Evolutionary conservation across 2,797 vertebrate genomes (phyloP).

Genomic region (Tapera naevia): DNA sequence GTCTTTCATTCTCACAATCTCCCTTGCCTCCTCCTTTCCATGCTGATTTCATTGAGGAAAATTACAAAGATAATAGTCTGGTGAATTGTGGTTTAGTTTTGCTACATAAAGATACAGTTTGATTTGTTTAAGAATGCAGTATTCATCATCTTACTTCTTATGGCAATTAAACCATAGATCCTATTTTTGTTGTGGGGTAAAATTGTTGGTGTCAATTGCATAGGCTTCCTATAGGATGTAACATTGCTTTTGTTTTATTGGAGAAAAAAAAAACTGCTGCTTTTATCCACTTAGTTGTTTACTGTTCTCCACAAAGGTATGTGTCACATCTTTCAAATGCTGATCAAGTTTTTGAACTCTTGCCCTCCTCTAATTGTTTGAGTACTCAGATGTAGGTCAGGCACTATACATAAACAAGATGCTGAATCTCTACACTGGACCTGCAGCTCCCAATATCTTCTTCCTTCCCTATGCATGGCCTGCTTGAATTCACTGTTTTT

Average conservation of each 20-base stretch:
- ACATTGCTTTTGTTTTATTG: not conserved
- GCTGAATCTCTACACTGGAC: not conserved
- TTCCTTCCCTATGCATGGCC: not conserved
- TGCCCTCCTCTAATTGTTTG: constrained; percentile 10
- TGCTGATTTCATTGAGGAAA: not conserved
- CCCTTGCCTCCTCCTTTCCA: not conserved
- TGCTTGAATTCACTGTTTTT: not conserved
- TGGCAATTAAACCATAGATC: not conserved
- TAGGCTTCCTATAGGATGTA: not conserved
- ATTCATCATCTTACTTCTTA: not conserved
- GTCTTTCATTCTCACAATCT: not conserved
- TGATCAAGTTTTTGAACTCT: constrained; percentile 42
- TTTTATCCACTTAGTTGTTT: not conserved
- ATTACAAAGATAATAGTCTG: not conserved
- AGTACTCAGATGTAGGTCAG: constrained; percentile 36
- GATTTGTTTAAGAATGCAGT: not conserved
- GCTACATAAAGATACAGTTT: not conserved
- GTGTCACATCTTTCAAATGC: not conserved
- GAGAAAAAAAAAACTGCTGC: not conserved
- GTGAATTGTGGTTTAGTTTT: not conserved
- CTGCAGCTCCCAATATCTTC: not conserved
- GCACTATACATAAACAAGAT: not conserved
- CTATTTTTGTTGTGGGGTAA: not conserved
- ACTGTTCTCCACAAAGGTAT: not conserved
- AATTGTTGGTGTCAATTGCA: not conserved